Evolutionary conservation across 2,888 invertebrate genomes (phyloP).

Genomic region (Macaria liturata): DNA sequence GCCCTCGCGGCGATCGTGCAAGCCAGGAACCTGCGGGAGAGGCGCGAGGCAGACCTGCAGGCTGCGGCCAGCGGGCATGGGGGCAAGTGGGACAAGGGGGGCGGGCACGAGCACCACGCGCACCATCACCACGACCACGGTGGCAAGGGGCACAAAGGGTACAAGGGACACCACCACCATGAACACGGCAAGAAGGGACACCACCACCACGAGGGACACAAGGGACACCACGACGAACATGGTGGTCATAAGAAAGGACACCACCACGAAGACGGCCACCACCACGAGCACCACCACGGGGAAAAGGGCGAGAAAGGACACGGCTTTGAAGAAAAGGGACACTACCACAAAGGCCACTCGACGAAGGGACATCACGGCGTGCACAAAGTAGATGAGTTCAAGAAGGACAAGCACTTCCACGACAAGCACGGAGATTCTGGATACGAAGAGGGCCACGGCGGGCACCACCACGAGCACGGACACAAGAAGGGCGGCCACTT

Average conservation of each 20-base stretch:
- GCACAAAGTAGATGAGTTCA: conserved; percentile 92
- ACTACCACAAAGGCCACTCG: conserved; percentile 91
- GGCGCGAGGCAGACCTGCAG: conserved; percentile 77
- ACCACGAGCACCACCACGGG: conserved; percentile 85
- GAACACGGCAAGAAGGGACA: conserved; percentile 88
- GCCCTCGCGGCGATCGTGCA: conserved; percentile 71
- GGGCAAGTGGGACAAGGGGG: conserved; percentile 69
- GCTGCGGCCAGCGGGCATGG: conserved; percentile 74
- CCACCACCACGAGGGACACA: conserved; percentile 86
- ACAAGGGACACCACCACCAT: conserved; percentile 86
- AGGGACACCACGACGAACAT: conserved; percentile 83
- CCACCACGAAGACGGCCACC: conserved; percentile 86
- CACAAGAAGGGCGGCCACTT: conserved; percentile 92
- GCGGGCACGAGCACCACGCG: conserved; percentile 85
- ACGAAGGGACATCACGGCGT: conserved; percentile 93
- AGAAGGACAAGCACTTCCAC: conserved; percentile 93
- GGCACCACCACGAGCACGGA: conserved; percentile 89
- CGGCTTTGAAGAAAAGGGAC: conserved; percentile 82
- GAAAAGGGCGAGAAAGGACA: conserved; percentile 86
- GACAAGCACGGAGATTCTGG: conserved; percentile 92
- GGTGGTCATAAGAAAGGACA: conserved; percentile 86
- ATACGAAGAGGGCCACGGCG: conserved; percentile 90
- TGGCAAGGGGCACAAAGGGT: conserved; percentile 87
- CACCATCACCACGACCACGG: conserved; percentile 86
- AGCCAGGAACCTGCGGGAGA: conserved; percentile 68